Evolutionary conservation across 2,888 invertebrate species (phyloP).

Genomic region (Trachelus tabidus): DNA sequence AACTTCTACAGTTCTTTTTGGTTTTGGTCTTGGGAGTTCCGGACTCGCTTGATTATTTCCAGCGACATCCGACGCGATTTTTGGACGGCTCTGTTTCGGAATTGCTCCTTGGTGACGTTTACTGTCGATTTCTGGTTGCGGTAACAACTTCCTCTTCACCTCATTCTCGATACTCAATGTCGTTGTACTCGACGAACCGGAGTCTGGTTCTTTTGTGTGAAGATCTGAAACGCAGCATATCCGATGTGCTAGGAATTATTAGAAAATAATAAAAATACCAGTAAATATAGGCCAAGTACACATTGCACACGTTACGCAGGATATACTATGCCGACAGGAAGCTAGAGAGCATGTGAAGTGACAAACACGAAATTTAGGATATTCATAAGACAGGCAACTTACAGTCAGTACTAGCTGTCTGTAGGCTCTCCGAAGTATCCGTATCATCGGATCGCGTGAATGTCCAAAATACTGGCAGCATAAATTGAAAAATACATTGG

Average conservation of each 20-base stretch:
- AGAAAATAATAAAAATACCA: constrained; percentile 13
- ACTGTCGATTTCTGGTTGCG: constrained; percentile 66
- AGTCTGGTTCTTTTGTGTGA: constrained; percentile 66
- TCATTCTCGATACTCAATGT: constrained; percentile 64
- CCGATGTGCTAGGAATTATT: constrained; percentile 2
- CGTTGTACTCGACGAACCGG: constrained; percentile 69
- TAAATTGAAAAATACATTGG: constrained; percentile 44
- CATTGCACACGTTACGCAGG: not conserved
- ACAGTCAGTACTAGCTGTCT: constrained; percentile 63
- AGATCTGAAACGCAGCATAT: constrained; percentile 56
- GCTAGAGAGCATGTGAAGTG: not conserved
- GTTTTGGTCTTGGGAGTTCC: constrained; percentile 59
- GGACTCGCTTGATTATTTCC: constrained; percentile 59
- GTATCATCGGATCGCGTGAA: constrained; percentile 64
- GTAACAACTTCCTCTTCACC: constrained; percentile 68
- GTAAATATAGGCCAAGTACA: not conserved
- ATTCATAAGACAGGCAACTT: constrained; percentile 40
- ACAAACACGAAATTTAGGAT: constrained; percentile 15
- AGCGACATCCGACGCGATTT: constrained; percentile 55
- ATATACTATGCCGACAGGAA: not conserved
- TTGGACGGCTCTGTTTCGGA: constrained; percentile 75
- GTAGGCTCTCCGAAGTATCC: constrained; percentile 63
- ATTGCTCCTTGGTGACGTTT: constrained; percentile 78
- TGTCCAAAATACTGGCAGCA: constrained; percentile 63
- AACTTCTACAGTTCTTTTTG: constrained; percentile 64